Evolutionary conservation across 2,888 invertebrate genomes (phyloP).

Genomic region (Mimumesa dahlbomi): DNA sequence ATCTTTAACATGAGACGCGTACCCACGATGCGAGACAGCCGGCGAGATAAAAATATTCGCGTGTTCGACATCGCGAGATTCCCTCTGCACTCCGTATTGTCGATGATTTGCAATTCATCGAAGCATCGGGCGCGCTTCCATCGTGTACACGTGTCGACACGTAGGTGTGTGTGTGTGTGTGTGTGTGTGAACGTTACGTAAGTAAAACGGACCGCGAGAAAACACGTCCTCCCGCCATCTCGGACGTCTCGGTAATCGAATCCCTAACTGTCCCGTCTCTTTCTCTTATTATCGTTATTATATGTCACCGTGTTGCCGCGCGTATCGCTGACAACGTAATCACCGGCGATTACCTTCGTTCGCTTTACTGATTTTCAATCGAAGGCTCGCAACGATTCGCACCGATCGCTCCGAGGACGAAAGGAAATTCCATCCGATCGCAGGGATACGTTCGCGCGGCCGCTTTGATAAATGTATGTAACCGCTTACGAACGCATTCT

Average conservation of each 20-base stretch:
- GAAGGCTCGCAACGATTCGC: constrained; percentile 34
- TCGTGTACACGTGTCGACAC: too few relatives aligned
- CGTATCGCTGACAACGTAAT: constrained; percentile 56
- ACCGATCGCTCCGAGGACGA: constrained; percentile 52
- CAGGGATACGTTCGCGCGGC: constrained; percentile 33
- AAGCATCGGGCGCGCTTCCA: constrained; percentile 18
- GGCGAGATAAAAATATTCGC: background rate
- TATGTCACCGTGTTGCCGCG: constrained; percentile 43
- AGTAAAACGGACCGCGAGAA: constrained; percentile 47
- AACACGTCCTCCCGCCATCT: constrained; percentile 29
- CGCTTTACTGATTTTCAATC: constrained; percentile 60
- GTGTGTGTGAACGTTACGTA: too few relatives aligned
- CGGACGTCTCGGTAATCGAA: constrained; percentile 53
- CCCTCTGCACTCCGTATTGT: too few relatives aligned
- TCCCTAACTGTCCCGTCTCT: constrained; percentile 61
- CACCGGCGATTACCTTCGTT: constrained; percentile 62
- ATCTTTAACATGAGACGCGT: too few relatives aligned
- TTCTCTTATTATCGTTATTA: constrained; percentile 60
- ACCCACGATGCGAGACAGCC: background rate
- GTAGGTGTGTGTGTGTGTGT: too few relatives aligned
- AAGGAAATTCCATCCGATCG: constrained; percentile 48
- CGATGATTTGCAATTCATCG: constrained; percentile 24
- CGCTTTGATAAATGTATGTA: constrained; percentile 72
- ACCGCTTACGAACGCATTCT: background rate
- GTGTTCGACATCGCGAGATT: too few relatives aligned